phyloP scores from a whole-genome alignment of 2,797 vertebrate species.

The Hipposideros larvatus region DNA sequence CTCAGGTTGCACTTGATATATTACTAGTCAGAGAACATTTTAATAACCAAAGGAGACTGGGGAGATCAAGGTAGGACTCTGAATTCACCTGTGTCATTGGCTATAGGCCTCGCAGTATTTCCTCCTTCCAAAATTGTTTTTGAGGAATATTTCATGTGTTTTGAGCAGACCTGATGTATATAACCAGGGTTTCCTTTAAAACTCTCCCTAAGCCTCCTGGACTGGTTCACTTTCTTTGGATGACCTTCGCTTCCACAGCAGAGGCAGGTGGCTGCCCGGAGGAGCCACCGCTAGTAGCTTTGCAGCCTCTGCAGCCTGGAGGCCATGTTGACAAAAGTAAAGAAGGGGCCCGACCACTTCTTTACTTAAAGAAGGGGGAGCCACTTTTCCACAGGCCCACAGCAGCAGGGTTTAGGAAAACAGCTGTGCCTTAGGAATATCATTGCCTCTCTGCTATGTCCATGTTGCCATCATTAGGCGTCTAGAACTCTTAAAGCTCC shows the following conservation, averaged over 20 bases:
- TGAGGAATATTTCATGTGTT: not conserved
- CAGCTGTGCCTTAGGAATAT: not conserved
- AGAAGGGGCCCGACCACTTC: not conserved
- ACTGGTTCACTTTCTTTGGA: not conserved
- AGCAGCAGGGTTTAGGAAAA: not conserved
- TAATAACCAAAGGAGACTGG: not conserved
- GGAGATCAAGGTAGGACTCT: not conserved
- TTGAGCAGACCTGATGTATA: not conserved
- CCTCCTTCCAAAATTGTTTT: not conserved
- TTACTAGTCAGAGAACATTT: slow-evolving; percentile 29
- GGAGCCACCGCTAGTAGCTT: not conserved
- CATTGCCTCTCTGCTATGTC: not conserved
- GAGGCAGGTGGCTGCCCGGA: accelerated
- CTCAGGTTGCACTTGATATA: not conserved
- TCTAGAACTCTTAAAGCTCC: not conserved
- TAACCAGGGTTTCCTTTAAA: not conserved
- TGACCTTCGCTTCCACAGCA: not conserved
- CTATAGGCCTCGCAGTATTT: not conserved
- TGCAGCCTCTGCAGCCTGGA: not conserved
- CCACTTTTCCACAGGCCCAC: not conserved
- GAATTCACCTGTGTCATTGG: not conserved
- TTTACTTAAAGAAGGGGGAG: no score
- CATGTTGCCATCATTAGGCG: not conserved
- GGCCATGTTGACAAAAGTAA: not conserved
- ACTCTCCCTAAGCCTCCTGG: not conserved